These are phyloP conservation scores for Anoplolepis gracilipes DNA, from an alignment of 1,140 invertebrate species.

Conservation along the genomic window DNA sequence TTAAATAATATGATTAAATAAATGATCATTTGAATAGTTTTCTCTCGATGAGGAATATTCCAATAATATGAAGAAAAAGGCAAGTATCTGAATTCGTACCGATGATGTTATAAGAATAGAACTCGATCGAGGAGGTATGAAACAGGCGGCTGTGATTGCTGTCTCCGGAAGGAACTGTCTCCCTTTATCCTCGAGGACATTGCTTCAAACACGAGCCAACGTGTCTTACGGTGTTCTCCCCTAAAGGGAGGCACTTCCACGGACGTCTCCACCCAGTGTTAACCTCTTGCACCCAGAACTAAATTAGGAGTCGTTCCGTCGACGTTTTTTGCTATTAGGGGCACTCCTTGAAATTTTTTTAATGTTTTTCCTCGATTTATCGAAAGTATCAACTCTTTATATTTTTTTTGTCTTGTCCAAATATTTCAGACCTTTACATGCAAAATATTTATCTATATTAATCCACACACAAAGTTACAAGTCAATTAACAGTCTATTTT, in stretches of 20 bases:
- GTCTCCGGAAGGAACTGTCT: constrained; percentile 79
- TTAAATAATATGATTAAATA: constrained; percentile 31
- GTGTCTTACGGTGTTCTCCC: constrained; percentile 67
- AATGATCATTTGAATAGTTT: background rate
- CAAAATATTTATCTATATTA: background rate
- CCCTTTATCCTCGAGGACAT: constrained; percentile 73
- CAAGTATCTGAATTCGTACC: constrained; percentile 54
- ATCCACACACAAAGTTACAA: background rate
- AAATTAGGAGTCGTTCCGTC: constrained; percentile 78
- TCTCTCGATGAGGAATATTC: background rate
- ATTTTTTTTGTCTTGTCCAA: constrained; percentile 26
- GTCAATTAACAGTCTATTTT: background rate
- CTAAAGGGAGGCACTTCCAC: constrained; percentile 60
- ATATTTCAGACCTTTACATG: background rate
- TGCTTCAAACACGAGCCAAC: constrained; percentile 76
- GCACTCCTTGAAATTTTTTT: constrained; percentile 25
- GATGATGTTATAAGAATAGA: constrained; percentile 42
- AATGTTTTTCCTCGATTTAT: background rate
- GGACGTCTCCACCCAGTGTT: constrained; percentile 66
- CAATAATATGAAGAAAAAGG: constrained; percentile 5
- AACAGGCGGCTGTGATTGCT: constrained; percentile 73
- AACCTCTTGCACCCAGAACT: constrained; percentile 75
- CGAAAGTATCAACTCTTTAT: constrained; percentile 38
- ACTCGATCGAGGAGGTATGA: constrained; percentile 44
- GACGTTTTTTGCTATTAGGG: constrained; percentile 60